These are phyloP conservation scores for Rhadinocentrus ornatus DNA, from an alignment of 2,797 vertebrate genomes.

Conservation along the genomic window DNA sequence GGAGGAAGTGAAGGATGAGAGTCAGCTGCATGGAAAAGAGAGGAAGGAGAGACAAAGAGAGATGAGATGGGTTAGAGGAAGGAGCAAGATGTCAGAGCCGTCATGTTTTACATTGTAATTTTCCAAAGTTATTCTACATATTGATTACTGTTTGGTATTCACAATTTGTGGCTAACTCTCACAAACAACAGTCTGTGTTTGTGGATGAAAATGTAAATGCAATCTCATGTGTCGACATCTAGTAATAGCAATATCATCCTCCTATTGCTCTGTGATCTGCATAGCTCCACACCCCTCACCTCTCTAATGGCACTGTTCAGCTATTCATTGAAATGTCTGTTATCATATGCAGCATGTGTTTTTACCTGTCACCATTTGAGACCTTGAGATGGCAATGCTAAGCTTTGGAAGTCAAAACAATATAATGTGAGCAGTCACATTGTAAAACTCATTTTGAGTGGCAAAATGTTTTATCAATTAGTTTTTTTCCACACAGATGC, in stretches of 20 bases:
- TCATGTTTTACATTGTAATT: conserved; percentile 61
- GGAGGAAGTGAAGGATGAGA: conserved; percentile 62
- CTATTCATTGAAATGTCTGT: conserved; percentile 83
- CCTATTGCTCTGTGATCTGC: conserved; percentile 76
- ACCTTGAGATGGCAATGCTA: conserved; percentile 31
- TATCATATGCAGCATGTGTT: conserved; percentile 77
- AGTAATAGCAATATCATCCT: conserved; percentile 82
- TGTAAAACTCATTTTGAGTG: conserved; percentile 52
- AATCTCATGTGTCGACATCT: conserved; percentile 78
- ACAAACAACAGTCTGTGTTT: conserved; percentile 71
- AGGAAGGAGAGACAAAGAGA: conserved; percentile 63
- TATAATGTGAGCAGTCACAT: conserved; percentile 61
- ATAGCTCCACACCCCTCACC: conserved; percentile 69
- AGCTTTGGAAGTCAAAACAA: conserved; percentile 59
- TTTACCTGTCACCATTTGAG: conserved; percentile 76
- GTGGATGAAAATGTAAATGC: conserved; percentile 77
- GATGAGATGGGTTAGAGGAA: conserved; percentile 28
- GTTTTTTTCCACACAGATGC: conserved; percentile 37
- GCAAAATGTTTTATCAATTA: conserved; percentile 57
- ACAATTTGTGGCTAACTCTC: conserved; percentile 56
- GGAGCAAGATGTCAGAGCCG: conserved; percentile 33
- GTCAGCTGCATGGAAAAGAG: conserved; percentile 32
- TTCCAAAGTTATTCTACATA: conserved; percentile 57
- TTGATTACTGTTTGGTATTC: conserved; percentile 67
- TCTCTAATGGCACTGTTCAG: conserved; percentile 78